Evolutionary conservation across 2,797 vertebrate species (phyloP).

Genomic region (Echeneis naucrates): DNA sequence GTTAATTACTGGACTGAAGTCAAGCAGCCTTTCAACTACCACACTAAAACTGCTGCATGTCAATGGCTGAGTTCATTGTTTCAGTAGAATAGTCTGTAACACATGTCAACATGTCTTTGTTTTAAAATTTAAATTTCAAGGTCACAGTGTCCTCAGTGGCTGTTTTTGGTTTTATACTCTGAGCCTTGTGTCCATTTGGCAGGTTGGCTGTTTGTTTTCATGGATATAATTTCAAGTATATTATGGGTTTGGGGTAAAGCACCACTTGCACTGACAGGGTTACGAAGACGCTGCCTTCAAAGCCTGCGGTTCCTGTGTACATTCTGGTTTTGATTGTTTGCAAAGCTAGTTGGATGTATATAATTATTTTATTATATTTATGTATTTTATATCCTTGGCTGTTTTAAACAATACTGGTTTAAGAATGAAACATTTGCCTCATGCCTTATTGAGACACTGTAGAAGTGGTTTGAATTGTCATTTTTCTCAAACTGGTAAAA

Average conservation of each 20-base stretch:
- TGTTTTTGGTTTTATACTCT: background rate
- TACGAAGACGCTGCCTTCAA: conserved; percentile 50
- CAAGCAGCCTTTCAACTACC: conserved; percentile 37
- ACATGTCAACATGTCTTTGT: background rate
- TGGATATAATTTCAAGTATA: conserved; percentile 15
- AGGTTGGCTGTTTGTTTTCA: conserved; percentile 47
- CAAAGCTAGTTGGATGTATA: conserved; percentile 75
- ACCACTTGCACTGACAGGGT: conserved; percentile 68
- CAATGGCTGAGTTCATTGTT: background rate
- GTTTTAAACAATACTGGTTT: conserved; percentile 61
- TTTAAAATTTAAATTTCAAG: background rate
- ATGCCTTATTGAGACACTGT: conserved; percentile 73
- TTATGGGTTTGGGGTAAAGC: conserved; percentile 25
- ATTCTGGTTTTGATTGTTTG: conserved; percentile 69
- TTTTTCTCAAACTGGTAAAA: conserved; percentile 23
- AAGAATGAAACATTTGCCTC: conserved; percentile 69
- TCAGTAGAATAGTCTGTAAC: background rate
- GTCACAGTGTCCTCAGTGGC: background rate
- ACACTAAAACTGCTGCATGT: conserved; percentile 17
- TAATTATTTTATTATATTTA: conserved; percentile 82
- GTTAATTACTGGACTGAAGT: conserved; percentile 24
- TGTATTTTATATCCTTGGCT: conserved; percentile 79
- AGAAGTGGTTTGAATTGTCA: conserved; percentile 41
- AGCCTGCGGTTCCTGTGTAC: conserved; percentile 56
- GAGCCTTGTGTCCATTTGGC: background rate